Conservation (phyloP, 2,888 invertebrate genomes). For the Nephrocerus scutellatus region DNA sequence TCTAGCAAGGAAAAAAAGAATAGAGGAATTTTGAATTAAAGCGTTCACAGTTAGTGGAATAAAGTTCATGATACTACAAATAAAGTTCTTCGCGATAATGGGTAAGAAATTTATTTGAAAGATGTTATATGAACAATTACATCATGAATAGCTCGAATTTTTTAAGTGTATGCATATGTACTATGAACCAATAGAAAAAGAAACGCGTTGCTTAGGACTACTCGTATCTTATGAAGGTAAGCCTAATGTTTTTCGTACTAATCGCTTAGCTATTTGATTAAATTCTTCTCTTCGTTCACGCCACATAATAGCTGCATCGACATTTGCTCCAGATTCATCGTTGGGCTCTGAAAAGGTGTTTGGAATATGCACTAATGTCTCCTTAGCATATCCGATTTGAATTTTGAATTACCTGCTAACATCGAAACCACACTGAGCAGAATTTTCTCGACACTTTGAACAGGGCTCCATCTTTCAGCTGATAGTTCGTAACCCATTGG, state of each 20-base stretch:
- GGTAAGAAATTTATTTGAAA: too few species aligned
- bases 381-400: background rate
- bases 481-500: constrained; percentile 99
- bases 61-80: too few species aligned
- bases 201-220: too few species aligned
- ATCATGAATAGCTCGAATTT: too few species aligned
- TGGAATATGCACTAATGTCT: background rate
- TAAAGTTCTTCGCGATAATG: too few species aligned
- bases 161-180: too few species aligned
- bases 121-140: too few species aligned
- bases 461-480: constrained; percentile 98
- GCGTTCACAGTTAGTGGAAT: too few species aligned
- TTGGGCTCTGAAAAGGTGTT: constrained; percentile 72
- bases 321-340: constrained; percentile 98
- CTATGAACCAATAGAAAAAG: too few species aligned
- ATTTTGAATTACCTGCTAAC: constrained; percentile 66
- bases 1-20: too few species aligned
- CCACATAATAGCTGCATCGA: constrained; percentile 99
- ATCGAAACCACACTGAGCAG: constrained; percentile 96
- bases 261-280: constrained; percentile 81
- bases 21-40: too few species aligned
- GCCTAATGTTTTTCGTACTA: constrained; percentile 86
- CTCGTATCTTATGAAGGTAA: constrained; percentile 47
- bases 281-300: constrained; percentile 91
- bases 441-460: constrained; percentile 99